A percentile compares a stretch with the other conserved stretches of the same genome.
These are phyloP conservation scores for Galagoides demidoff DNA, from an alignment of 2,797 vertebrate species.

Conservation along the genomic window DNA sequence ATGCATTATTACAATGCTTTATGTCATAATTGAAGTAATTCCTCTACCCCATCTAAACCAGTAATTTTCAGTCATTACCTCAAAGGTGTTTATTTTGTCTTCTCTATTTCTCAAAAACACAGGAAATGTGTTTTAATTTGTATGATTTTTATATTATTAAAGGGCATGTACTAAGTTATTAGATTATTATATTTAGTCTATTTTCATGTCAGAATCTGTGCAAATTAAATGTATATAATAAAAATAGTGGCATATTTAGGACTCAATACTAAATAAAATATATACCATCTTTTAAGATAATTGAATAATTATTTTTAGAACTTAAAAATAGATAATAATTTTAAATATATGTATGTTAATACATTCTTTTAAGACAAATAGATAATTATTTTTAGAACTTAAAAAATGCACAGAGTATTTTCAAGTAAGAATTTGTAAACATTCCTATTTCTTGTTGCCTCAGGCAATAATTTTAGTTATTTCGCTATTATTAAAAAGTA, in stretches of 20 bases:
- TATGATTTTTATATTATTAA: slow-evolving; percentile 70
- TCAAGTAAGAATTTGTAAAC: not conserved
- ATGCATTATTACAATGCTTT: slow-evolving; percentile 79
- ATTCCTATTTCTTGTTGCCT: slow-evolving; percentile 1
- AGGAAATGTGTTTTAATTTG: slow-evolving; percentile 69
- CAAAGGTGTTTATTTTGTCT: slow-evolving; percentile 82
- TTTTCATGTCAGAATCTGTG: slow-evolving; percentile 37
- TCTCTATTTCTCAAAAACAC: slow-evolving; percentile 70
- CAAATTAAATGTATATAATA: slow-evolving; percentile 41
- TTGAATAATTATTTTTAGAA: not conserved
- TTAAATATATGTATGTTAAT: not conserved
- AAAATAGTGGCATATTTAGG: slow-evolving; percentile 26
- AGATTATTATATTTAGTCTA: slow-evolving; percentile 58
- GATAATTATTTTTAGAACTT: not conserved
- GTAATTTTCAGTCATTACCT: slow-evolving; percentile 80
- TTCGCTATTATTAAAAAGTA: slow-evolving; percentile 48
- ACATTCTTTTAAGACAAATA: not conserved
- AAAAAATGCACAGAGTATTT: not conserved
- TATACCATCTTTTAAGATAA: slow-evolving; percentile 29
- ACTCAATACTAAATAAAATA: slow-evolving; percentile 16
- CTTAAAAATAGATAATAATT: not conserved
- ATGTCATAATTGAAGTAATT: slow-evolving; percentile 83
- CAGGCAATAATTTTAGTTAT: slow-evolving; percentile 46
- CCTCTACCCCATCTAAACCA: slow-evolving; percentile 77
- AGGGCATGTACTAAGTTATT: slow-evolving; percentile 55